Base-by-base conservation (phyloP, 2,888 invertebrate genomes). In the Agriotes lineatus region DNA sequence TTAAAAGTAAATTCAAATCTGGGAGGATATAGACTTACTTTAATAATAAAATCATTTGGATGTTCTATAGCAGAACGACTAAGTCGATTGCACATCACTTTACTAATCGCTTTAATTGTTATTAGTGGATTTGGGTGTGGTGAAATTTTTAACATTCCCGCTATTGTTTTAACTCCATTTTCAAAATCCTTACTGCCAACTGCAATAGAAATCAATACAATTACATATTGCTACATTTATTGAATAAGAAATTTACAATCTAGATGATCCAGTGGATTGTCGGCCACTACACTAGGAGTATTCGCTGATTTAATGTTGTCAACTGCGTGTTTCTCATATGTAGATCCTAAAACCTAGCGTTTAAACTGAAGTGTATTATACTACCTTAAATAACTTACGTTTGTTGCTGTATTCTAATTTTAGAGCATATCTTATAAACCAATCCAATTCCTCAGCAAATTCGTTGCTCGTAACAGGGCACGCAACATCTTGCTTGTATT, bases 381-480 rank as follows among this genome's bases (percentile, higher is more conserved):
- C 6, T 30, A 50, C 18, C 2, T 14, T 18, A 19, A 7, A 22
- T 45, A 48, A 76, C 82, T 81, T 85, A 92, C 93, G 88, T 84
- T 93, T 91, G 80, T 95, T 95, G 16, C 91, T 89, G 83, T 93
- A 96, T 81, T 96, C 95, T 61, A 94, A 86, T 81, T 93, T 88
- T 4, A 96, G 88, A 20, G 97, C 96, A 80, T 92, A 90, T 0
- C 93, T 93, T 0, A 96, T 82, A 16, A 97, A 83, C 96, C 96
- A 97, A 75, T 95, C 94, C 0, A 96, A 81, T 74, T 94, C 90
- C 80, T 94, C 94, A 56, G 88, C 77, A 6, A 86, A 85, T 2
- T 87, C 85, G 0, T 87, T 85, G 5, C 87, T 86, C 4, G 83
- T 80, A 12, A 88, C 85, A 0, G 96, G 96, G 83, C 94, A 94